phyloP scores from a whole-genome alignment of 2,113 vertebrate genomes.

The Nasalis larvatus region DNA sequence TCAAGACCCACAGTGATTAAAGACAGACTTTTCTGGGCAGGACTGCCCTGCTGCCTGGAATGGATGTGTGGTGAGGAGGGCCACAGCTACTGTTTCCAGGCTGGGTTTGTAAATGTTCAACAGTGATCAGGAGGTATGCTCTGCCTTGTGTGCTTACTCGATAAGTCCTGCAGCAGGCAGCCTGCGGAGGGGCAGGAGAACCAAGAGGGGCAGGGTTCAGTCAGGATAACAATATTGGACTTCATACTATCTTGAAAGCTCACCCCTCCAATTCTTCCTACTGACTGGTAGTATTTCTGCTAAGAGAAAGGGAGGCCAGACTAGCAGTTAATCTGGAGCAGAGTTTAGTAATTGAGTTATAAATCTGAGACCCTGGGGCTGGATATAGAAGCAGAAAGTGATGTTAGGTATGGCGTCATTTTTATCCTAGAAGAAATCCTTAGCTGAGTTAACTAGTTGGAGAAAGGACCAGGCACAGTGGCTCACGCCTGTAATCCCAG shows the following conservation, averaged over 20 bases:
- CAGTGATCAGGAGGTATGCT: not conserved
- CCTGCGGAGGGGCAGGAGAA: not conserved
- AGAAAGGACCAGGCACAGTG: too few species aligned
- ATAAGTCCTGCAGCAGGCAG: not conserved
- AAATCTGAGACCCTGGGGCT: not conserved
- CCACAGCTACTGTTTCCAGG: not conserved
- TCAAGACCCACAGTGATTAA: not conserved
- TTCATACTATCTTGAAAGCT: not conserved
- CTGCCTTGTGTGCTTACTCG: not conserved
- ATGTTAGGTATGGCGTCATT: not conserved
- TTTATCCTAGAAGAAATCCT: not conserved
- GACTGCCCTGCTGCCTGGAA: not conserved
- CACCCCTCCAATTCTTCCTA: not conserved
- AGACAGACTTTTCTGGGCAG: not conserved
- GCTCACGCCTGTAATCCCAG: too few species aligned
- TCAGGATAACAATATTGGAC: not conserved
- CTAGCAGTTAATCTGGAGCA: not conserved
- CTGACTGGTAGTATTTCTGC: not conserved
- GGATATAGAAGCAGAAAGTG: not conserved
- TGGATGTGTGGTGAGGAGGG: not conserved
- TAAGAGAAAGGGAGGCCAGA: not conserved
- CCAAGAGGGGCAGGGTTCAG: not conserved
- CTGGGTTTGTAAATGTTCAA: not conserved
- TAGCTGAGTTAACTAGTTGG: not conserved
- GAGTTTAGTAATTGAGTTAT: not conserved